Conservation (phyloP, 2,888 invertebrate species). For the Zeuzera pyrina region DNA sequence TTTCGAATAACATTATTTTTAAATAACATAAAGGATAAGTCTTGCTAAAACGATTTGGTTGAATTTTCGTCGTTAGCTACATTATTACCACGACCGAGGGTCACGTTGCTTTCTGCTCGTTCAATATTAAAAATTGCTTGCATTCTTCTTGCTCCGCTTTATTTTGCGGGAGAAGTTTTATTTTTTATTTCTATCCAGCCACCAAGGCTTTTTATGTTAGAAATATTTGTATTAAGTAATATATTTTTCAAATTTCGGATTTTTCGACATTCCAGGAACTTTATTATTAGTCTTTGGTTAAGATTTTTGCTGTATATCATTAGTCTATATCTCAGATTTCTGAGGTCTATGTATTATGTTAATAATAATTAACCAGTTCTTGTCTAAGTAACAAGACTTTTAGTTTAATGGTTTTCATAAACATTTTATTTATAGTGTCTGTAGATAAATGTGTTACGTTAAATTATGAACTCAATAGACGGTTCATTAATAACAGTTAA, state of each 20-base stretch:
- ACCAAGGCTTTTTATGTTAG: slow-evolving; percentile 20
- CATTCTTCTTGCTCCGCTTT: slow-evolving; percentile 59
- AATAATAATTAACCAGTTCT: no score
- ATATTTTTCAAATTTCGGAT: no score
- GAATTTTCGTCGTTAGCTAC: slow-evolving; percentile 43
- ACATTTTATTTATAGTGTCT: no score
- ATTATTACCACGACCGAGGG: slow-evolving; percentile 40
- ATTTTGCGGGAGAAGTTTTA: slow-evolving; percentile 46
- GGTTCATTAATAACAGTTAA: slow-evolving; percentile 41
- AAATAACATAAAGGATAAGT: slow-evolving; percentile 14
- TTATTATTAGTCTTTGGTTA: no score
- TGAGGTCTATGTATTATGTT: no score
- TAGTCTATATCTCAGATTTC: no score
- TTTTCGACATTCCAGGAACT: no score
- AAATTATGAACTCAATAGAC: slow-evolving; percentile 4
- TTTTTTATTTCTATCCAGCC: slow-evolving; percentile 43
- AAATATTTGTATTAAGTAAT: no score
- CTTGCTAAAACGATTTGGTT: slow-evolving; percentile 25
- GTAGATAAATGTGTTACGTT: not conserved
- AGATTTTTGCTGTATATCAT: no score
- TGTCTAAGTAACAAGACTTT: no score
- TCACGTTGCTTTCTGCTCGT: slow-evolving; percentile 36
- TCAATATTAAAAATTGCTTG: slow-evolving; percentile 69
- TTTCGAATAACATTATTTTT: no score
- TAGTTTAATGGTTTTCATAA: no score